Conservation (phyloP, 2,888 invertebrate genomes). For the Amphiduros pacificus region DNA sequence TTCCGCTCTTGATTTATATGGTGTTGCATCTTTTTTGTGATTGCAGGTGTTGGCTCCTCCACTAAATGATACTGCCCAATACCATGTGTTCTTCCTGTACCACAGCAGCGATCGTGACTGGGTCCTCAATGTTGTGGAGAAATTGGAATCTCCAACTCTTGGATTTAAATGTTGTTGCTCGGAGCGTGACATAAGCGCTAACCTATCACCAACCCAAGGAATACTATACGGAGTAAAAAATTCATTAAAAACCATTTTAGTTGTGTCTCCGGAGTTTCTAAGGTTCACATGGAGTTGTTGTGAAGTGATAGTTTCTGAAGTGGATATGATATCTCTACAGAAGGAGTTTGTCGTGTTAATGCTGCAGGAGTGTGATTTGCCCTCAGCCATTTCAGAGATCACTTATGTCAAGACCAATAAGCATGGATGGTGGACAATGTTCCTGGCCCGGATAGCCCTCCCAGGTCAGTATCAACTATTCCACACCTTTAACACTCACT, state of each 20-base stretch:
- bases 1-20: no score
- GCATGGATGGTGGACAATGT: slow-evolving; percentile 27
- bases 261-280: slow-evolving; percentile 28
- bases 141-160: slow-evolving; percentile 22
- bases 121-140: slow-evolving; percentile 24
- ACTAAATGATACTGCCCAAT: slow-evolving; percentile 10
- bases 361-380: slow-evolving; percentile 24
- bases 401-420: slow-evolving; percentile 19
- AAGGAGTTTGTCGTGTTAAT: slow-evolving; percentile 19
- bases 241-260: slow-evolving; percentile 23
- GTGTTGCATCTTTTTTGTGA: not conserved
- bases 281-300: slow-evolving; percentile 22
- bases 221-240: slow-evolving; percentile 21
- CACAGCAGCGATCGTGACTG: slow-evolving; percentile 27
- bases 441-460: slow-evolving; percentile 20
- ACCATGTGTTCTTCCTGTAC: slow-evolving; percentile 29
- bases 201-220: not conserved
- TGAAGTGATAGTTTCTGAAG: slow-evolving; percentile 21
- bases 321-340: slow-evolving; percentile 18
- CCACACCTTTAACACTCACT: no score
- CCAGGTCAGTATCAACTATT: slow-evolving; percentile 20
- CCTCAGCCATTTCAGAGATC: slow-evolving; percentile 17
- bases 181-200: slow-evolving; percentile 18
- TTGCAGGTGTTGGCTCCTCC: slow-evolving; percentile 21
- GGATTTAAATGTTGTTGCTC: slow-evolving; percentile 28